A percentile compares a stretch with the other conserved stretches of the same genome.
phyloP scores from a whole-genome alignment of 2,888 invertebrate genomes.

The Physocephala rufipes region DNA sequence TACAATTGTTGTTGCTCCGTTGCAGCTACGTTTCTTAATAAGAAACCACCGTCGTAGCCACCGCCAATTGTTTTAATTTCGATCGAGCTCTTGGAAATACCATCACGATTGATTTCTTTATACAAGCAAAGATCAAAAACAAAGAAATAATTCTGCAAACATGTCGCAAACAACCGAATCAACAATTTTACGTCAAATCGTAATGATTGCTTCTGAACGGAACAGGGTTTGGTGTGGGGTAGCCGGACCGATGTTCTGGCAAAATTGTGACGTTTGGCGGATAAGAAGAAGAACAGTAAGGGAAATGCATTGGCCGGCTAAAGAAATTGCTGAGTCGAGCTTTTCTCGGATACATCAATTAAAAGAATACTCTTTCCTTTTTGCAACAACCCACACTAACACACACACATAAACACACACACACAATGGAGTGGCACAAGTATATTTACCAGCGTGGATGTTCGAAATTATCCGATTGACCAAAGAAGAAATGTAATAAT shows the following conservation, averaged over 20 bases:
- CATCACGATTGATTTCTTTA: conserved; percentile 27
- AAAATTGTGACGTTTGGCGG: conserved; percentile 1
- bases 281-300: too few relatives aligned
- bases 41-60: too few relatives aligned
- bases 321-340: conserved; percentile 11
- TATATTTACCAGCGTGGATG: background rate
- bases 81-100: conserved; percentile 18
- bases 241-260: conserved; percentile 6
- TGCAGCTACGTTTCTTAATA: too few relatives aligned
- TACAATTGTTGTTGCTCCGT: too few relatives aligned
- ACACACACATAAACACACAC: background rate
- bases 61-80: background rate
- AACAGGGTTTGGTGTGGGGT: background rate
- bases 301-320: background rate
- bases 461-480: conserved; percentile 24
- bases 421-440: background rate
- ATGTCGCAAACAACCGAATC: conserved; percentile 63
- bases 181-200: conserved; percentile 59
- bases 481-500: conserved; percentile 12
- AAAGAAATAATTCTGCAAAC: conserved; percentile 52
- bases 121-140: conserved; percentile 13
- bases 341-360: conserved; percentile 27
- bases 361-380: conserved; percentile 24
- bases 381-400: background rate
- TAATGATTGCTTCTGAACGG: conserved; percentile 3